Evolutionary conservation across 2,113 vertebrate genomes (phyloP).

Genomic region (Cacatua alba): DNA sequence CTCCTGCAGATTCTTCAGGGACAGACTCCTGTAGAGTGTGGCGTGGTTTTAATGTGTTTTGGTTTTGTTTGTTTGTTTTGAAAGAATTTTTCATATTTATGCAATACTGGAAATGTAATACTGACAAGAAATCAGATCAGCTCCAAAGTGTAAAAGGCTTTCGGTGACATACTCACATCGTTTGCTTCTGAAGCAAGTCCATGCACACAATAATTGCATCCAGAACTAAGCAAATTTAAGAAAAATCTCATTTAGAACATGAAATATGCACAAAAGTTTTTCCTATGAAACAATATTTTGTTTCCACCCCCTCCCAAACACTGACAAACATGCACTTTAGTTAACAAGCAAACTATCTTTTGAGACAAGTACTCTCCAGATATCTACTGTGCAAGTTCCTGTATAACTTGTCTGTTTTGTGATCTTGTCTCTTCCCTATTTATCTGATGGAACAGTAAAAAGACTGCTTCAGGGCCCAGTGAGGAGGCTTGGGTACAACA

Average conservation of each 20-base stretch:
- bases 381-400: neutral
- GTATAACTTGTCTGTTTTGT: neutral
- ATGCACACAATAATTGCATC: slow-evolving; percentile 95
- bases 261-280: neutral
- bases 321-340: neutral
- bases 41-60: neutral
- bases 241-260: neutral
- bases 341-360: neutral
- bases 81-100: neutral
- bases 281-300: neutral
- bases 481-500: neutral
- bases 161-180: slow-evolving; percentile 77
- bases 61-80: neutral
- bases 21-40: neutral
- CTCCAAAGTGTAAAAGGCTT: neutral
- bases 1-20: neutral
- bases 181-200: slow-evolving; percentile 90
- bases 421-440: neutral
- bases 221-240: slow-evolving; percentile 83
- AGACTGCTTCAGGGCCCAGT: neutral
- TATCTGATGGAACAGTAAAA: neutral
- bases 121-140: neutral
- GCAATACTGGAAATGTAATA: neutral
- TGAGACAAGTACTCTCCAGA: neutral
- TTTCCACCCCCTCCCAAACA: neutral